These are phyloP conservation scores for Atrina japonica DNA, from an alignment of 2,888 invertebrate species.

Conservation along the genomic window DNA sequence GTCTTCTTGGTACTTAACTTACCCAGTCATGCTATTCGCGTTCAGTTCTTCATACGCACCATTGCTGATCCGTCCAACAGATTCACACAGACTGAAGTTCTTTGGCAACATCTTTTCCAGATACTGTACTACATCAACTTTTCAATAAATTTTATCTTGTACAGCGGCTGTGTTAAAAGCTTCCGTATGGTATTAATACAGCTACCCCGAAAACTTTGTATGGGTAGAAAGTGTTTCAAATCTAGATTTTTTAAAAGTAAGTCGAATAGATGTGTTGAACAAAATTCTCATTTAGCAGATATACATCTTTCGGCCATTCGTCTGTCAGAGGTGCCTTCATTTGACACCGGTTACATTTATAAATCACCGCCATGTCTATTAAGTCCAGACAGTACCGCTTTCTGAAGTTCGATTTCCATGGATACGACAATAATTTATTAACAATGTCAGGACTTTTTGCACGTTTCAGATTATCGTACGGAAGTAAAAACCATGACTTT, in stretches of 20 bases:
- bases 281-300: slow-evolving; percentile 65
- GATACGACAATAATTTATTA: too few species aligned
- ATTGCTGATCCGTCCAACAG: slow-evolving; percentile 50
- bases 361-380: slow-evolving; percentile 66
- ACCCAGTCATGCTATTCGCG: slow-evolving; percentile 70
- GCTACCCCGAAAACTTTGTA: slow-evolving; percentile 42
- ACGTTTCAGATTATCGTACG: too few species aligned
- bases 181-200: slow-evolving; percentile 63
- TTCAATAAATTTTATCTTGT: slow-evolving; percentile 86
- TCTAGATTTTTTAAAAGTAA: slow-evolving; percentile 6
- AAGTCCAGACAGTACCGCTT: slow-evolving; percentile 23
- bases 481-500: too few species aligned
- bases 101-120: slow-evolving; percentile 83
- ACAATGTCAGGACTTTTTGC: too few species aligned
- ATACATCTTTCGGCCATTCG: slow-evolving; percentile 64
- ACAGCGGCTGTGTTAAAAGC: slow-evolving; percentile 84
- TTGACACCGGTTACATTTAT: slow-evolving; percentile 61
- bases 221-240: slow-evolving; percentile 13
- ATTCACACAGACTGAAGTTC: slow-evolving; percentile 55
- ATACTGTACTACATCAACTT: slow-evolving; percentile 90
- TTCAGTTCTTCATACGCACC: slow-evolving; percentile 64
- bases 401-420: not conserved
- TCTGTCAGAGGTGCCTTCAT: slow-evolving; percentile 63
- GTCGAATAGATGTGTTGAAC: slow-evolving; percentile 37
- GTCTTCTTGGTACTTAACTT: slow-evolving; percentile 89